Base-by-base conservation (phyloP, 1,140 invertebrate species). In the Sminthurinus signatus region DNA sequence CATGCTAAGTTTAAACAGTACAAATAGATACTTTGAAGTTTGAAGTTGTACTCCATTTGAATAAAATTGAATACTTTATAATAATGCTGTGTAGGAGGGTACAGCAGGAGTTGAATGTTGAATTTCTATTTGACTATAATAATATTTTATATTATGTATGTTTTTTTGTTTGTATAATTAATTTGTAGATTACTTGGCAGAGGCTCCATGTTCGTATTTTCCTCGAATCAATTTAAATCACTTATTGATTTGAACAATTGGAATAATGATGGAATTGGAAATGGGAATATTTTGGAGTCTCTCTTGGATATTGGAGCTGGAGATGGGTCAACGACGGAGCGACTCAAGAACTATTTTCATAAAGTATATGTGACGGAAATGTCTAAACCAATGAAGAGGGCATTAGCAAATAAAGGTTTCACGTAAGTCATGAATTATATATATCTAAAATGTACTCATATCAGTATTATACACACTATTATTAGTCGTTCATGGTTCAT, bases 151-250 rank as follows among this genome's bases (percentile, higher is more conserved):
- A n/a, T n/a, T n/a, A n/a, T n/a, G n/a, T n/a, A n/a, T n/a, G n/a
- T n/a, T n/a, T n/a, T n/a, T n/a, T n/a, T n/a, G n/a, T n/a, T n/a
- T n/a, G n/a, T n/a, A n/a, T n/a, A n/a, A n/a, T n/a, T n/a, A n/a
- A 36, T 8, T 62, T 59, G 50, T 82, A 92, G 90, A 64, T 83
- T 91, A 74, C 78, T 95, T 10, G 83, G 86, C 19, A 81, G 92
- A 44, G 93, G 93, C 17, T 93, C 90, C 0, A 96, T 96, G 93
- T 94, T 94, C 78, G 88, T 96, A 1, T 84, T 93, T 68, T 95
- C 91, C 0, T 76, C 80, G 29, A 75, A 81, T 23, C 91, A 95
- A 73, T 86, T 93, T 64, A 77, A 81, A 66, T 75, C 78, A 60
- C 78, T 95, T 56, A 78, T 91, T 69, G 15, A 36, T 15, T 36